Percentiles rank a stretch among this genome's conserved stretches.
Conservation (phyloP, 2,888 invertebrate genomes). For the Parapristionchus giblindavisi region DNA sequence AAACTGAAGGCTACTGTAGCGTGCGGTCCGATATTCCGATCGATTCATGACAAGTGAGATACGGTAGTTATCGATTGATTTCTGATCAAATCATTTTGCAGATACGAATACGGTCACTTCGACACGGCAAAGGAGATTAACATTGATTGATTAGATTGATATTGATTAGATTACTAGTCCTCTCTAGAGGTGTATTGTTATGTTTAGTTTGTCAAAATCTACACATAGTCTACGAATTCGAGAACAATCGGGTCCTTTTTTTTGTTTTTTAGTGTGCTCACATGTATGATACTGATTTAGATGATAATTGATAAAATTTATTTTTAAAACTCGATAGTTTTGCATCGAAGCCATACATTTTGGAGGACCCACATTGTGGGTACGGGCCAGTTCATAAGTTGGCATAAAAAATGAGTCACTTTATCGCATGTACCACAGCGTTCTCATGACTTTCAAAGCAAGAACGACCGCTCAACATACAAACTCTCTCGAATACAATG, state of each 20-base stretch:
- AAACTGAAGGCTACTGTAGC: constrained; percentile 67
- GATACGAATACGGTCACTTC: constrained; percentile 28
- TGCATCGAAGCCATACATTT: no score
- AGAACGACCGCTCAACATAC: no score
- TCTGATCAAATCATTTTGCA: constrained; percentile 3
- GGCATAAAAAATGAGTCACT: no score
- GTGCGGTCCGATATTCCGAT: constrained; percentile 64
- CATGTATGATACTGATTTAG: neutral
- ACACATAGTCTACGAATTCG: neutral
- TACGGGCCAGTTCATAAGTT: no score
- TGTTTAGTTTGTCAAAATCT: constrained; percentile 5
- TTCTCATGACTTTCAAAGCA: no score
- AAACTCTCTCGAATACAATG: no score
- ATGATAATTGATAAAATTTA: neutral
- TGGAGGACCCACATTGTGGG: no score
- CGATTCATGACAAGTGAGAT: constrained; percentile 57
- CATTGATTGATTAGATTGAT: constrained; percentile 5
- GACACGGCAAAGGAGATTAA: constrained; percentile 29
- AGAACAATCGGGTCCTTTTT: neutral
- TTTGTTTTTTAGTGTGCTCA: neutral
- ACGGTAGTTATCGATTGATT: neutral
- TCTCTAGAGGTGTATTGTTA: neutral
- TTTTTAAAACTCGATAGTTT: no score
- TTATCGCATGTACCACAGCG: no score
- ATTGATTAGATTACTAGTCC: neutral